Percentiles rank a stretch among this genome's conserved stretches.
Conservation (phyloP, 2,888 invertebrate species). For the Cylloceria caligata region DNA sequence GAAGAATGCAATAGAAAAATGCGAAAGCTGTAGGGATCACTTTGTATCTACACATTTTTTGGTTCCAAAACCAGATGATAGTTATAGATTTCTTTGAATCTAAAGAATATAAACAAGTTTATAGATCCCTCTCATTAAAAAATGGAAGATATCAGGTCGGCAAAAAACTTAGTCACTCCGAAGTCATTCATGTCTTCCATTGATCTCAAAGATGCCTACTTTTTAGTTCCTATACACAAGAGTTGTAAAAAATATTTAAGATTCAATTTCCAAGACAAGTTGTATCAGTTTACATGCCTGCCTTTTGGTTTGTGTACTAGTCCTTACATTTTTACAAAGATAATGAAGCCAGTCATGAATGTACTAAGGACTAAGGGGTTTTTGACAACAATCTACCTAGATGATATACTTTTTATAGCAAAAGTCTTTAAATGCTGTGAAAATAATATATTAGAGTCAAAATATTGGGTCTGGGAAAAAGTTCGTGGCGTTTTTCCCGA, state of each 20-base stretch:
- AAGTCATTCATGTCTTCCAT: not conserved
- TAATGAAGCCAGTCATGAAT: not conserved
- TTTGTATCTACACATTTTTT: not conserved
- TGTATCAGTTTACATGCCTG: too few relatives aligned
- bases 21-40: not conserved
- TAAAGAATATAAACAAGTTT: not conserved
- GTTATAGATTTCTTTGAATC: not conserved
- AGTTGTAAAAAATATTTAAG: too few relatives aligned
- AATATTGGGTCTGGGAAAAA: too few relatives aligned
- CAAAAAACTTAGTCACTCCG: not conserved
- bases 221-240: too few relatives aligned
- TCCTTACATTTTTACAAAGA: too few relatives aligned
- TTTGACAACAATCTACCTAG: conserved; percentile 50
- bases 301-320: too few relatives aligned
- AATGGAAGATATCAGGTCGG: conserved; percentile 9
- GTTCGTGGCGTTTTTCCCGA: too few relatives aligned
- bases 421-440: conserved; percentile 34
- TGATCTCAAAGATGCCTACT: not conserved
- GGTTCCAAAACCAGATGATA: not conserved
- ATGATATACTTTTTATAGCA: conserved; percentile 52
- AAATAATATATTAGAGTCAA: conserved; percentile 18
- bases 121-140: not conserved
- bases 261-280: too few relatives aligned
- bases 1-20: not conserved
- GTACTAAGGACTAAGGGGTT: conserved; percentile 13